Conservation (phyloP, 2,797 vertebrate genomes). For the Sitta carolinensis region DNA sequence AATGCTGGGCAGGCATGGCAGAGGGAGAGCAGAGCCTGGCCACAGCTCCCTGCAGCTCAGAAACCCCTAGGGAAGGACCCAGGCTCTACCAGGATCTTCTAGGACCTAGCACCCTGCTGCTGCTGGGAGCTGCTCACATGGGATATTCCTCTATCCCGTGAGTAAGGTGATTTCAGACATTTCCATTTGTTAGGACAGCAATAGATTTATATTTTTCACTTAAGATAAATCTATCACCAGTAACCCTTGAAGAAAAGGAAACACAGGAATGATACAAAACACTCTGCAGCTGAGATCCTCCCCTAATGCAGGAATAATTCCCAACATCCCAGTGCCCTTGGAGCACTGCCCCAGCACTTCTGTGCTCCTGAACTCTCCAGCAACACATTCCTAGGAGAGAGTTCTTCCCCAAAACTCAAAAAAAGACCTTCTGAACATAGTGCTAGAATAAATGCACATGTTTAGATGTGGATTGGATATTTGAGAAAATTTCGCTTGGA, state of each 20-base stretch:
- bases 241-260: neutral
- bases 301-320: no score
- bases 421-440: neutral
- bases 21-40: neutral
- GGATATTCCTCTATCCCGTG: neutral
- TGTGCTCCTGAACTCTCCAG: neutral
- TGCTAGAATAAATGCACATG: neutral
- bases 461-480: neutral
- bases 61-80: neutral
- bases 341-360: neutral
- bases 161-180: neutral
- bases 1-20: neutral
- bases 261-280: neutral
- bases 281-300: neutral
- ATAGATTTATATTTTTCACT: neutral
- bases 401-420: neutral
- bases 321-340: neutral
- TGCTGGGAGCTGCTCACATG: neutral
- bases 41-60: neutral
- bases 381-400: rapidly evolving
- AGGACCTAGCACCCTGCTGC: no score
- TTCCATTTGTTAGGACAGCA: no score
- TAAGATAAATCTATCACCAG: neutral
- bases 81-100: no score
- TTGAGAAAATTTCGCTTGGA: neutral